Percentiles rank a stretch among this genome's conserved stretches.
phyloP scores from a whole-genome alignment of 2,888 invertebrate genomes.

The Periphyllus acericola region DNA sequence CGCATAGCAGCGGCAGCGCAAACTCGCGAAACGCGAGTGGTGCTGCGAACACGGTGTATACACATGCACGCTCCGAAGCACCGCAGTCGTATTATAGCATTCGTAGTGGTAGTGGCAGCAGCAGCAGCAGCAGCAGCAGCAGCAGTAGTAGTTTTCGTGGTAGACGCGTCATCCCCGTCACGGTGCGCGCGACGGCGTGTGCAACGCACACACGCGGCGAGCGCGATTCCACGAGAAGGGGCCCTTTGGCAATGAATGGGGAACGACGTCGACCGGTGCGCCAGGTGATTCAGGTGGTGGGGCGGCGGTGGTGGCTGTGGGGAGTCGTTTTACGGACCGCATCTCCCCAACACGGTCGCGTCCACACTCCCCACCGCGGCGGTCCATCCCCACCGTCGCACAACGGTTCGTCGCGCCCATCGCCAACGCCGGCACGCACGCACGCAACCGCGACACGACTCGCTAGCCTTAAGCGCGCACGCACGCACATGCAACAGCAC shows the following conservation, averaged over 20 bases:
- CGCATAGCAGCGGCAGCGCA: not conserved
- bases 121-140: not conserved
- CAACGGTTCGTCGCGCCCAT: slow-evolving; percentile 23
- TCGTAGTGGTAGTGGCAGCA: slow-evolving; percentile 2
- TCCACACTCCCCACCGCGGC: not conserved
- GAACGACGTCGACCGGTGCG: slow-evolving; percentile 26
- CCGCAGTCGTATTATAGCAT: not conserved
- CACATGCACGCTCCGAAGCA: not conserved
- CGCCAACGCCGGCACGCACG: not conserved
- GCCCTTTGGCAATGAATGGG: slow-evolving; percentile 56
- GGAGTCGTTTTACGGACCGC: not conserved
- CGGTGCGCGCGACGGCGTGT: not conserved
- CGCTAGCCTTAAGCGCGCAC: not conserved
- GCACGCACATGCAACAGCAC: not conserved
- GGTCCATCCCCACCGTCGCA: no score
- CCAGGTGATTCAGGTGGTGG: slow-evolving; percentile 25
- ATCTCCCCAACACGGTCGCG: not conserved
- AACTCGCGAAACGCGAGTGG: not conserved
- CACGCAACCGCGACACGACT: not conserved
- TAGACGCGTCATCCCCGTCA: slow-evolving; percentile 52
- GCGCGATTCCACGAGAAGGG: slow-evolving; percentile 13
- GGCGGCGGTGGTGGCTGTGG: not conserved
- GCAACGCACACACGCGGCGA: not conserved
- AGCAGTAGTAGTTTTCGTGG: not conserved
- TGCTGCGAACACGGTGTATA: slow-evolving; percentile 52